Evolutionary conservation across 1,140 invertebrate species (phyloP).

Genomic region (Eupeodes corollae): DNA sequence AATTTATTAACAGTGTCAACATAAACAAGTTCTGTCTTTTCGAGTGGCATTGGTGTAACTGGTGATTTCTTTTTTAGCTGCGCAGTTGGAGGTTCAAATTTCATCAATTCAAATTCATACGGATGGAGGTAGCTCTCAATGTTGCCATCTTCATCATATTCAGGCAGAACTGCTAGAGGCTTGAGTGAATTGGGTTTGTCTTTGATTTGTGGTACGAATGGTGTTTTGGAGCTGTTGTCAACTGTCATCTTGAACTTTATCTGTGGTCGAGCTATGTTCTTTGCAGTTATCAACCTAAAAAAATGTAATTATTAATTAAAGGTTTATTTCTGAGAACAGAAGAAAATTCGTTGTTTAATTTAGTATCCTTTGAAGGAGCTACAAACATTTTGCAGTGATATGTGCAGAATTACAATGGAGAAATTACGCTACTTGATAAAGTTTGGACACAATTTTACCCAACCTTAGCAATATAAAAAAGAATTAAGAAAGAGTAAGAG

Average conservation of each 20-base stretch:
- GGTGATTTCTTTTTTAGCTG: constrained; percentile 40
- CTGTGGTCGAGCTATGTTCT: constrained; percentile 73
- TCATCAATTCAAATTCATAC: constrained; percentile 76
- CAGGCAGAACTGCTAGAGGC: constrained; percentile 61
- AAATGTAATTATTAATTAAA: no score
- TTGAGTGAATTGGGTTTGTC: constrained; percentile 83
- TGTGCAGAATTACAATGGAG: no score
- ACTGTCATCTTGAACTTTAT: constrained; percentile 73
- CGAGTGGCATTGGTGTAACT: constrained; percentile 38
- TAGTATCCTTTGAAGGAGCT: no score
- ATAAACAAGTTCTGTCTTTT: constrained; percentile 53
- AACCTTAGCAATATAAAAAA: no score
- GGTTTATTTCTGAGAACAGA: no score
- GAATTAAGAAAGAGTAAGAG: no score
- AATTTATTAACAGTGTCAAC: constrained; percentile 58
- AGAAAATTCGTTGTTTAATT: no score
- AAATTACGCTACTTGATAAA: no score
- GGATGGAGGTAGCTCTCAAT: constrained; percentile 68
- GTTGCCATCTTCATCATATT: constrained; percentile 50
- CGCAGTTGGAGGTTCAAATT: constrained; percentile 44
- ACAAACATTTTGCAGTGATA: no score
- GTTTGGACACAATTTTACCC: no score
- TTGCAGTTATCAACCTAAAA: constrained; percentile 49
- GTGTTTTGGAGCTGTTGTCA: constrained; percentile 60
- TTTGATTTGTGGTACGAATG: constrained; percentile 72